Conservation (phyloP, 1,140 invertebrate species). For the Belonocnema kinseyi region DNA sequence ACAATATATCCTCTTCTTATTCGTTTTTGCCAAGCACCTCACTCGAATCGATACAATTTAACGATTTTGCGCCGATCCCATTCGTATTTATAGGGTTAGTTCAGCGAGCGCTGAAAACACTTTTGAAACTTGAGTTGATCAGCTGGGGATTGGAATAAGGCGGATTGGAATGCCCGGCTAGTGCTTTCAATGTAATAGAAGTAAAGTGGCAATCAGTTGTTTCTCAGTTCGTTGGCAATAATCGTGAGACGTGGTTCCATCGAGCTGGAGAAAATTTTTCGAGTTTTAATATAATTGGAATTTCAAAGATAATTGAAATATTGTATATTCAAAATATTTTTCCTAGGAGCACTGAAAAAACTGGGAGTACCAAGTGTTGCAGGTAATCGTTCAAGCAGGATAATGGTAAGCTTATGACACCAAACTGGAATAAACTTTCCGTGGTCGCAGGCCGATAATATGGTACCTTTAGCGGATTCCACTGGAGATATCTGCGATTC, state of each 20-base stretch:
- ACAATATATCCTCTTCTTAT: not conserved
- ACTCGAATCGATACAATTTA: conserved; percentile 8
- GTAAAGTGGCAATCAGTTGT: conserved; percentile 16
- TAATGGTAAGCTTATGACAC: too few species aligned
- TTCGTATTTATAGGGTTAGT: conserved; percentile 26
- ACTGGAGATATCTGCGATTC: too few species aligned
- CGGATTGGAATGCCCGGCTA: not conserved
- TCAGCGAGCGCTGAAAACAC: conserved; percentile 1
- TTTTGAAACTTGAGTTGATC: conserved; percentile 15
- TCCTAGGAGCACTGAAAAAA: too few species aligned
- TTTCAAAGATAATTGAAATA: too few species aligned
- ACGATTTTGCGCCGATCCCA: not conserved
- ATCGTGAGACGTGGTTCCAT: not conserved
- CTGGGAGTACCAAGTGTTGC: too few species aligned
- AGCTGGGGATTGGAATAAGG: conserved; percentile 7
- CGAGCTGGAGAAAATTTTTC: not conserved
- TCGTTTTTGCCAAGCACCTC: not conserved
- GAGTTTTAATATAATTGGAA: not conserved
- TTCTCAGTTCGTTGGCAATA: not conserved
- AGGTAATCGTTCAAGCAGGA: too few species aligned
- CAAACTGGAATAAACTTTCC: too few species aligned
- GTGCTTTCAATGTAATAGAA: not conserved
- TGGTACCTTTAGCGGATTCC: too few species aligned
- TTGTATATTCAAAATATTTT: too few species aligned
- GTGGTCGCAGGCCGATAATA: too few species aligned